These are phyloP conservation scores for Drosophila recens DNA, from an alignment of 2,888 invertebrate genomes.

Conservation along the genomic window DNA sequence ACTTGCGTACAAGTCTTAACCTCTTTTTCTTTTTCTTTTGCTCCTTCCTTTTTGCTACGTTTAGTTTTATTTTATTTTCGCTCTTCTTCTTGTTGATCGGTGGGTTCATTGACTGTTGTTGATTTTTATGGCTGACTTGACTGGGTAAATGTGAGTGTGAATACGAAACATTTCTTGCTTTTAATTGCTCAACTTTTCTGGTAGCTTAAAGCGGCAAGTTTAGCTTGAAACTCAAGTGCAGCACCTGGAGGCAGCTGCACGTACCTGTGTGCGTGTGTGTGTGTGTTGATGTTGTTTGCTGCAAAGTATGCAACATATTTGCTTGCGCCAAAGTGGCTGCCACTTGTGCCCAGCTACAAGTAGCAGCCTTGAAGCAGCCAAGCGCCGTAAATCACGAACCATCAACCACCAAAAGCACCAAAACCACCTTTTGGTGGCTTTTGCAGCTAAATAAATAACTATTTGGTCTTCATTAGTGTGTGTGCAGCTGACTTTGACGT, in stretches of 20 bases:
- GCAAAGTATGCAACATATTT: slow-evolving; percentile 67
- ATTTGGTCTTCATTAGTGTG: slow-evolving; percentile 70
- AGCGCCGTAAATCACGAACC: background rate
- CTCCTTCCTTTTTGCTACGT: slow-evolving; percentile 39
- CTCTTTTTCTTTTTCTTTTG: slow-evolving; percentile 14
- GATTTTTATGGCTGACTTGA: slow-evolving; percentile 69
- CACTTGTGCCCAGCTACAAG: slow-evolving; percentile 27
- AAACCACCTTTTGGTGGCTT: slow-evolving; percentile 7
- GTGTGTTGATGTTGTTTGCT: slow-evolving; percentile 23
- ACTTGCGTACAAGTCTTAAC: slow-evolving; percentile 35
- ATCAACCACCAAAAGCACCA: background rate
- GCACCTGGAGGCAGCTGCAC: slow-evolving; percentile 10
- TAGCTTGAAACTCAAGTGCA: slow-evolving; percentile 12
- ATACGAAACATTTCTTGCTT: slow-evolving; percentile 35
- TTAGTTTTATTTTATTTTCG: slow-evolving; percentile 38
- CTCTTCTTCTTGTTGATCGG: slow-evolving; percentile 33
- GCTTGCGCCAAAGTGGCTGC: slow-evolving; percentile 42
- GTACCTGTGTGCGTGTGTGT: slow-evolving; percentile 5
- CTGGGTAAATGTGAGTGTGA: slow-evolving; percentile 22
- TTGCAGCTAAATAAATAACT: slow-evolving; percentile 55
- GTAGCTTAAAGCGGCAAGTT: slow-evolving; percentile 32
- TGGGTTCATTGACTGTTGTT: slow-evolving; percentile 77
- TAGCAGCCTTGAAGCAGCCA: slow-evolving; percentile 47
- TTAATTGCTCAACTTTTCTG: slow-evolving; percentile 45
- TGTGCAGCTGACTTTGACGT: slow-evolving; percentile 60